phyloP scores from a whole-genome alignment of 92 coral and sea anemone genomes.

The Parazoanthus atlanticus region DNA sequence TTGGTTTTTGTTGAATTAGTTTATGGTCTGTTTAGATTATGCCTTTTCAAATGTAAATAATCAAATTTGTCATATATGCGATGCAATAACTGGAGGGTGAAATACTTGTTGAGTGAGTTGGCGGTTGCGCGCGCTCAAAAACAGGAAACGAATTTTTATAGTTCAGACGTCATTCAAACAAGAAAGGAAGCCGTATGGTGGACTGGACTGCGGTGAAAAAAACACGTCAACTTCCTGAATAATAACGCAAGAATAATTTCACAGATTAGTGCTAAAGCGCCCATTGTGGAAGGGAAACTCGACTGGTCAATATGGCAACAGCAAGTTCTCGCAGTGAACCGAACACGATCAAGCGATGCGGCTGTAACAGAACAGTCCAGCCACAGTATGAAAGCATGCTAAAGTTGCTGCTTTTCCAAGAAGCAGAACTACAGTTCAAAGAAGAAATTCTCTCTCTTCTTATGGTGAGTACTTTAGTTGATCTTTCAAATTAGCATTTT shows the following conservation, averaged over 20 bases:
- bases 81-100: not conserved
- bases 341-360: constrained; percentile 1
- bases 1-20: constrained; percentile 16
- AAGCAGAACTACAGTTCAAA: constrained; percentile 92
- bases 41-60: constrained; percentile 37
- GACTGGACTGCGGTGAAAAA: not conserved
- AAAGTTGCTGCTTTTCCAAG: constrained; percentile 85
- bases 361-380: not conserved
- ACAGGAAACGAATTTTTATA: constrained; percentile 19
- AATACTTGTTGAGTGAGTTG: not conserved
- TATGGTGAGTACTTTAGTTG: constrained; percentile 70
- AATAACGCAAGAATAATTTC: constrained; percentile 27
- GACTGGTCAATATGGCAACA: constrained; percentile 27
- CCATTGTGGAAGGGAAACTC: constrained; percentile 3
- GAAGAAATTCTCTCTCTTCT: constrained; percentile 91
- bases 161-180: constrained; percentile 25
- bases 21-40: constrained; percentile 25
- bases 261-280: constrained; percentile 29
- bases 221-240: constrained; percentile 24
- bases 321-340: constrained; percentile 28
- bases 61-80: not conserved
- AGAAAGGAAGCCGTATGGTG: constrained; percentile 1
- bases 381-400: constrained; percentile 85
- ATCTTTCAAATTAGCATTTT: not conserved
- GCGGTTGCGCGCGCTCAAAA: constrained; percentile 5